Evolutionary conservation across 2,113 vertebrate species (phyloP), one percentile per base, ranked within the genome.

Genomic region (Tautogolabrus adspersus): DNA sequence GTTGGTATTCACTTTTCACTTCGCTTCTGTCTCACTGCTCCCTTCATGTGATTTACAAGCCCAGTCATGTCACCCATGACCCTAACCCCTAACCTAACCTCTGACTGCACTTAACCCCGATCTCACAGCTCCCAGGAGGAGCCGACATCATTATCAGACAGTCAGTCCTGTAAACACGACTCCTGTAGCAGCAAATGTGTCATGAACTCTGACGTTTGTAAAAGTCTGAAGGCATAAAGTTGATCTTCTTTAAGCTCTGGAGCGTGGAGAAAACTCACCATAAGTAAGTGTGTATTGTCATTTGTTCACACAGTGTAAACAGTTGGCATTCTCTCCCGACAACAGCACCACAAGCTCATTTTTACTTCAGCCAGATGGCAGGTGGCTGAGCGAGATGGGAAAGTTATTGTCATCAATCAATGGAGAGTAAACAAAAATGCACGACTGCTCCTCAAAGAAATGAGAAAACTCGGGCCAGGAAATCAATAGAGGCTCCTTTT

Each of bases 1-100:
- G 83, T 44, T 72, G 76, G 67, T 68, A 66, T 82, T 82, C 73
- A 56, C 70, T 76, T 75, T 82, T 82, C 73, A 56, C 70, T 76
- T 75, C 81, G 72, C 71, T 66, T 74, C 64, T 82, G 63, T 78
- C 77, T 81, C 69, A 37, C 58, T 63, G 67, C 78, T 84, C 64
- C 74, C 75, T 81, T 78, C 38, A 19, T 76, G 66, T 86, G 83
- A 93, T 92, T 92, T 90, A 91, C 66, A 83, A 75, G 67, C 40
- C 16, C 60, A 62, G 75, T 63, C 77, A 69, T 42, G 46, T 78
- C 73, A 79, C 22, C 77, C 60, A 0, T 66, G 66, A 79, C 82
- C 75, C 83, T 83, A 76, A 87, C 87, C 71, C 49, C 40, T 77
- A 65, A 75, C 66, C 76, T 83, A 34, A 91, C 87, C 84, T 86